These are phyloP conservation scores for Oreotrochilus melanogaster DNA, from an alignment of 2,113 vertebrate genomes.

Conservation along the genomic window DNA sequence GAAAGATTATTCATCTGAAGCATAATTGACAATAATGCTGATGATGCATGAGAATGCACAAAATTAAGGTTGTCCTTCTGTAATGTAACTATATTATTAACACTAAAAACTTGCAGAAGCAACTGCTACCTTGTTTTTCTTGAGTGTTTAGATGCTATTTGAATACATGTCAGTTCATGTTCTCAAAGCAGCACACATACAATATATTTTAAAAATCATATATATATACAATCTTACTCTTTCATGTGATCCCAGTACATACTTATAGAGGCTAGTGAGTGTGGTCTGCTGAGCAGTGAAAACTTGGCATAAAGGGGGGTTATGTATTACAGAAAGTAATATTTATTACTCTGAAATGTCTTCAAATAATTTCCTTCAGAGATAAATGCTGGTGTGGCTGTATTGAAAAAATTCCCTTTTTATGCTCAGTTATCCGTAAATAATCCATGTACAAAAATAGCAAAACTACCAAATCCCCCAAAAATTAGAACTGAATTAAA, in stretches of 20 bases:
- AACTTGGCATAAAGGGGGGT: not conserved
- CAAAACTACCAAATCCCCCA: not conserved
- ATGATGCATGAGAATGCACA: not conserved
- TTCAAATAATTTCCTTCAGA: not conserved
- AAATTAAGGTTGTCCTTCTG: not conserved
- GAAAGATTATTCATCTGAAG: constrained; percentile 11
- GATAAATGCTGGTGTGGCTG: not conserved
- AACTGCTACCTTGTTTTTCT: not conserved
- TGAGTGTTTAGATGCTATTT: not conserved
- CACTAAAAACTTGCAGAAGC: not conserved
- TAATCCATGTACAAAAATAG: not conserved
- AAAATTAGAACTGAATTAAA: not conserved
- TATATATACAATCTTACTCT: not conserved
- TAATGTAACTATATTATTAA: not conserved
- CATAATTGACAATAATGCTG: not conserved
- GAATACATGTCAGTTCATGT: not conserved
- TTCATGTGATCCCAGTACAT: not conserved
- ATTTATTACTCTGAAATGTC: not conserved
- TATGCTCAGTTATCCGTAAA: not conserved
- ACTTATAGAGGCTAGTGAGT: not conserved
- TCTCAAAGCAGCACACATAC: not conserved
- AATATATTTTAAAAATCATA: not conserved
- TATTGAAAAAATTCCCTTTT: not conserved
- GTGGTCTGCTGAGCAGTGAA: not conserved
- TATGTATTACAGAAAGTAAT: not conserved